Base-by-base conservation (phyloP, 2,113 vertebrate species). In the Trichomycterus rosablanca region DNA sequence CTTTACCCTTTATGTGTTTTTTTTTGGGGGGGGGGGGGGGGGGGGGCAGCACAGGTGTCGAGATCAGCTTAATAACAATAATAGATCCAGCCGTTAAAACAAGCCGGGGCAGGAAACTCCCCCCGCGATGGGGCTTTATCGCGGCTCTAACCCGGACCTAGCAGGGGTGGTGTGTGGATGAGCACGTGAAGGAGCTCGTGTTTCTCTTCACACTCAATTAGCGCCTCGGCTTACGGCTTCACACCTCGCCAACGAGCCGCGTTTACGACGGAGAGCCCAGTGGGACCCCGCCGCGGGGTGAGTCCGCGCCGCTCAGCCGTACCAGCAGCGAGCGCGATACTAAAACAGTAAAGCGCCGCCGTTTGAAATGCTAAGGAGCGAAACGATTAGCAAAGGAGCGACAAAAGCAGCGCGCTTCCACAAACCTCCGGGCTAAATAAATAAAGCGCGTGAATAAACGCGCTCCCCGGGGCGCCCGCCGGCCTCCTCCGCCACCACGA, bases 51-150 rank as follows among this genome's bases (percentile, higher is more conserved):
- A 50, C 54, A 74, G 60, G 60, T 63, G 70, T 70, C 71, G 65
- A 59, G 67, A 70, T 68, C 87, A 89, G 87, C 86, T 89, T 89
- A 88, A 89, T 91, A 89, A 90, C 88, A 87, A 89, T 89, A 87
- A 88, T 90, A 85, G 88, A 87, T 87, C 82, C 80, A 80, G 74
- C 83, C 71, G 83, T 89, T 90, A 91, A 91, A 74, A 79, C 86
- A 83, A 86, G 80, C 85, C 81, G 81, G 81, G 80, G 90, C 90
- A 92, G 90, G 91, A 94, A 95, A 92, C 92, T 89, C 89, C 88
- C 90, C 85, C 86, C 84, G 86, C 87, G 87, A 90, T 90, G 88
- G 85, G 86, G 81, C 90, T 93, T 92, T 91, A 89, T 86, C 87
- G 79, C 51, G 86, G 86, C 87, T 89, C n/a, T 86, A 82, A 84